Conservation (phyloP, 2,888 invertebrate species). For the Ferrisia virgata region DNA sequence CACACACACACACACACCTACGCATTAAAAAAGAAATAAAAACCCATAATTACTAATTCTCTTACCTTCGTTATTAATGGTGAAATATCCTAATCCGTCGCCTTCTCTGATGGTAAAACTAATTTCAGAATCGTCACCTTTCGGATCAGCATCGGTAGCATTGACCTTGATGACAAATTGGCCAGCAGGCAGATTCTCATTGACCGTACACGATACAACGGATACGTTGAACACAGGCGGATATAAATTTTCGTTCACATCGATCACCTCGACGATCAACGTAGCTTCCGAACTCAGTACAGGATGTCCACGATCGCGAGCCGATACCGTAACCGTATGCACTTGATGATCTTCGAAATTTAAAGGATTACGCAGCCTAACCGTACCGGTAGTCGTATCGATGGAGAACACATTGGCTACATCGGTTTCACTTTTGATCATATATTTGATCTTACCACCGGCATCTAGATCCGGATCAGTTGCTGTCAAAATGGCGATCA, state of each 20-base stretch:
- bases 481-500: constrained; percentile 78
- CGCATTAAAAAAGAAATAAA: background rate
- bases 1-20: too few relatives aligned
- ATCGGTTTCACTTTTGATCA: constrained; percentile 61
- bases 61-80: constrained; percentile 64
- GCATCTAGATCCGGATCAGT: constrained; percentile 82
- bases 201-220: constrained; percentile 70
- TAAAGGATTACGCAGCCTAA: constrained; percentile 71
- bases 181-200: constrained; percentile 76
- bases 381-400: constrained; percentile 79
- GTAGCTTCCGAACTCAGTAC: constrained; percentile 74
- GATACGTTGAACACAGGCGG: constrained; percentile 80
- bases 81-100: constrained; percentile 86
- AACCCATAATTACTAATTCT: too few relatives aligned
- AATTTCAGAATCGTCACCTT: constrained; percentile 76
- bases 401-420: constrained; percentile 72
- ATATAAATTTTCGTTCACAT: constrained; percentile 89
- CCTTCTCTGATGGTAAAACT: constrained; percentile 84
- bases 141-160: constrained; percentile 76
- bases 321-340: constrained; percentile 81
- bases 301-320: constrained; percentile 81
- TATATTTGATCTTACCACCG: constrained; percentile 77
- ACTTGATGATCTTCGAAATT: constrained; percentile 89
- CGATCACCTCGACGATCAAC: constrained; percentile 81
- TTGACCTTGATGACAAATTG: constrained; percentile 72